Evolutionary conservation across 2,888 invertebrate genomes (phyloP).

Genomic region (Callosobruchus maculatus): DNA sequence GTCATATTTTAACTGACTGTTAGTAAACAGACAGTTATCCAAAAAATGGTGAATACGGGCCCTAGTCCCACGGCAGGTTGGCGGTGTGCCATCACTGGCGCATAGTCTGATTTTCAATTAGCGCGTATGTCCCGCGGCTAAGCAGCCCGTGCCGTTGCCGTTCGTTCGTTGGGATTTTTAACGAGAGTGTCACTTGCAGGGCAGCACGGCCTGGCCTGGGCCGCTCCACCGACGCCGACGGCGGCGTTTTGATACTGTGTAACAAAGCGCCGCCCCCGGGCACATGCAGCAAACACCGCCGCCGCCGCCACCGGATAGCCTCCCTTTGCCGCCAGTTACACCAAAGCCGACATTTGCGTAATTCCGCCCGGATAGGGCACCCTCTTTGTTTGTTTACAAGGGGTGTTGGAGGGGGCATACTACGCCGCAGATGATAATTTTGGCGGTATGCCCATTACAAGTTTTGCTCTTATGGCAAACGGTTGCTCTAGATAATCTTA

Average conservation of each 20-base stretch:
- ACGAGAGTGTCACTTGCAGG: slow-evolving; percentile 48
- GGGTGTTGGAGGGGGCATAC: not conserved
- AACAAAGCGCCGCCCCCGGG: slow-evolving; percentile 34
- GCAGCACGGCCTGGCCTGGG: slow-evolving; percentile 27
- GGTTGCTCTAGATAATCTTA: too few relatives aligned
- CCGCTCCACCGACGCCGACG: too few relatives aligned
- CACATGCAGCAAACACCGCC: slow-evolving; percentile 2
- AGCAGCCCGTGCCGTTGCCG: slow-evolving; percentile 5
- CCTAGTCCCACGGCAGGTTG: too few relatives aligned
- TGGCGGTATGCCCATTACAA: not conserved
- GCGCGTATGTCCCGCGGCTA: slow-evolving; percentile 31
- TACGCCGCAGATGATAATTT: not conserved
- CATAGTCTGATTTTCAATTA: slow-evolving; percentile 44
- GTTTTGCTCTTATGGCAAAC: too few relatives aligned
- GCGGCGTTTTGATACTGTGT: slow-evolving; percentile 42
- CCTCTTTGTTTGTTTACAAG: not conserved
- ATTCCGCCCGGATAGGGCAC: not conserved
- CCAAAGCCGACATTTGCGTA: not conserved
- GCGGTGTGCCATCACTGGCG: slow-evolving; percentile 19
- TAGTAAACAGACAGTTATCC: too few relatives aligned
- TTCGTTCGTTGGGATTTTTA: slow-evolving; percentile 37
- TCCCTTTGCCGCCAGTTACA: not conserved
- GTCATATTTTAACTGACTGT: too few relatives aligned
- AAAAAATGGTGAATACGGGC: too few relatives aligned
- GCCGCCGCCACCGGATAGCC: not conserved